These are phyloP conservation scores for Genyomyrus donnyi DNA, from an alignment of 2,113 vertebrate genomes.

Conservation along the genomic window DNA sequence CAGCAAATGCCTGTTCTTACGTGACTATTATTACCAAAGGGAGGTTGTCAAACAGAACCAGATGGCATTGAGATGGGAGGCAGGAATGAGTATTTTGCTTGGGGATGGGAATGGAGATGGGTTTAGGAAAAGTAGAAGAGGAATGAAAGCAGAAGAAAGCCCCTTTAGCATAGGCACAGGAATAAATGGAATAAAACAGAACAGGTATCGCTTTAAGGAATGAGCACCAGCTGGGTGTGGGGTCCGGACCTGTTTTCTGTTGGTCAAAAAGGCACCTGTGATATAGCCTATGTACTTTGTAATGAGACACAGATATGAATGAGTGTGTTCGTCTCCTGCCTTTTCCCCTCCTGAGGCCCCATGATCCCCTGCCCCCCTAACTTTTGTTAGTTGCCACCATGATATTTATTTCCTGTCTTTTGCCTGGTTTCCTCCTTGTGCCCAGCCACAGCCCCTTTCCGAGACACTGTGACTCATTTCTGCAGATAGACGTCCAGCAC, in stretches of 20 bases:
- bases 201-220: not conserved
- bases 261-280: not conserved
- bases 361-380: not conserved
- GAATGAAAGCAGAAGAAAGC: not conserved
- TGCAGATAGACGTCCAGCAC: not conserved
- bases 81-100: not conserved
- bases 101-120: not conserved
- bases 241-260: not conserved
- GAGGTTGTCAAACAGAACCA: not conserved
- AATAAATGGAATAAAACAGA: not conserved
- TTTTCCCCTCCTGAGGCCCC: not conserved
- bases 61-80: not conserved
- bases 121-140: not conserved
- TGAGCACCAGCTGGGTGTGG: not conserved
- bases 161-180: not conserved
- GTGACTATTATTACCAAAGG: not conserved
- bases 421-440: not conserved
- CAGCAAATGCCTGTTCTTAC: not conserved
- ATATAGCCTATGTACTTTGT: not conserved
- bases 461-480: not conserved
- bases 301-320: not conserved
- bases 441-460: not conserved
- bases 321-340: not conserved
- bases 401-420: not conserved
- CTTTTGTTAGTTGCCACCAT: not conserved